Base-by-base conservation (phyloP, 2,113 vertebrate genomes). In the Suricata suricatta region DNA sequence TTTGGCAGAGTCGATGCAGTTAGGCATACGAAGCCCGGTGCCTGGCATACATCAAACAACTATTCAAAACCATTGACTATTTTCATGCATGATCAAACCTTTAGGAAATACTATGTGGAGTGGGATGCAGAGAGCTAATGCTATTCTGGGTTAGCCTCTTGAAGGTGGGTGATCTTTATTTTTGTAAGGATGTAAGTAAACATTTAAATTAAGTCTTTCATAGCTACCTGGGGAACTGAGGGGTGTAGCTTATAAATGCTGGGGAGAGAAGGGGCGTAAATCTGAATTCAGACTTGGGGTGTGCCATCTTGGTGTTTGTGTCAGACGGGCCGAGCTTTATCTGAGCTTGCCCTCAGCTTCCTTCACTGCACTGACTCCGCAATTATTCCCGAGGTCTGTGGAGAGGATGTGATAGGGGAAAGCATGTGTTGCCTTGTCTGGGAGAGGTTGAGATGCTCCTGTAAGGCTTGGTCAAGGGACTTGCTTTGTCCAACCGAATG, bases 331-430 rank as follows among this genome's bases (percentile, higher is more conserved):
- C 33, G 33, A 21, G 16, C 38, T 68, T 0, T 0, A 12, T 57
- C 1, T 33, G 41, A 0, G 19, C 44, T 47, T 47, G 1, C 7
- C 2, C 4, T 50, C 90, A 27, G 31, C 69, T 79, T 83, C 52
- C 71, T 88, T 52, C 12, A 0, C 8, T 76, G 0, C 0, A 10
- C 1, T n/a, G 47, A 15, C 33, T 13, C 0, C 0, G 0, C 3
- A 29, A 38, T 33, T 15, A 8, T 23, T 10, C 11, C 13, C 14
- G 7, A 52, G 44, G 5, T 38, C 44, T 76, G 19, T 33, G 35
- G 63, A 17, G 21, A 63, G 66, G 23, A 14, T 11, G 14, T 27
- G 4, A 41, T 1, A 14, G n/a, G 27, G 64, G 64, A 25, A 54
- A 44, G 1, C 0, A 3, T 7, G 38, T 2, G 7, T 50, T 10